Conservation (phyloP, 2,888 invertebrate species). For the Synergus gifuensis region DNA sequence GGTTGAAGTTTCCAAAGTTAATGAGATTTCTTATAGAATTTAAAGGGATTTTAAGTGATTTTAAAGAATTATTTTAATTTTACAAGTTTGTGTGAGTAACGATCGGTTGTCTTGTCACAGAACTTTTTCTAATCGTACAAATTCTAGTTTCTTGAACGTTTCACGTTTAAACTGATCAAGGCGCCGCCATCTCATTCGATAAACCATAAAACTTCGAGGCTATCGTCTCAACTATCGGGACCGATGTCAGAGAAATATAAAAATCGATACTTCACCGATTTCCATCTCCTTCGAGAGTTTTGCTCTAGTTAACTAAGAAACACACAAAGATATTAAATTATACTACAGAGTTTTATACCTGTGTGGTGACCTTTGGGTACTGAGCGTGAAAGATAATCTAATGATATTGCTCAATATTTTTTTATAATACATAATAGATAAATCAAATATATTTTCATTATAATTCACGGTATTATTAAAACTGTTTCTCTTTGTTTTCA, state of each 20-base stretch:
- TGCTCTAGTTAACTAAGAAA: conserved; percentile 55
- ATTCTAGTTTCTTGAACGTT: too few species aligned
- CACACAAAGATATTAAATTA: conserved; percentile 29
- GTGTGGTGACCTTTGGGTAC: conserved; percentile 44
- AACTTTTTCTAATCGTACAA: too few species aligned
- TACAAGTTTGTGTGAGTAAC: too few species aligned
- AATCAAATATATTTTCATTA: too few species aligned
- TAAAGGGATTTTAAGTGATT: too few species aligned
- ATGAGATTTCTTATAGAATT: too few species aligned
- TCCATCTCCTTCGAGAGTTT: conserved; percentile 59
- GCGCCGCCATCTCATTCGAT: conserved; percentile 52
- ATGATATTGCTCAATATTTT: too few species aligned
- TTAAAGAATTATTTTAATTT: too few species aligned
- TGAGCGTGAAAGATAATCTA: conserved; percentile 1
- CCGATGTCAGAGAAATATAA: conserved; percentile 53
- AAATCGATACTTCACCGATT: conserved; percentile 53
- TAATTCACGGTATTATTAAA: too few species aligned
- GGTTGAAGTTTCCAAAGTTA: too few species aligned
- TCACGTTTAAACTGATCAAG: conserved; percentile 42
- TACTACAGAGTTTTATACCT: conserved; percentile 42
- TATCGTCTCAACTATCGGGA: conserved; percentile 54
- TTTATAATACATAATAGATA: not conserved
- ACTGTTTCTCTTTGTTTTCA: too few species aligned
- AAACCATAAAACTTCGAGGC: conserved; percentile 45
- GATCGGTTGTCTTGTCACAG: too few species aligned